These are phyloP conservation scores for Acrocephalus kingi DNA, from an alignment of 2,113 vertebrate species.

Conservation along the genomic window DNA sequence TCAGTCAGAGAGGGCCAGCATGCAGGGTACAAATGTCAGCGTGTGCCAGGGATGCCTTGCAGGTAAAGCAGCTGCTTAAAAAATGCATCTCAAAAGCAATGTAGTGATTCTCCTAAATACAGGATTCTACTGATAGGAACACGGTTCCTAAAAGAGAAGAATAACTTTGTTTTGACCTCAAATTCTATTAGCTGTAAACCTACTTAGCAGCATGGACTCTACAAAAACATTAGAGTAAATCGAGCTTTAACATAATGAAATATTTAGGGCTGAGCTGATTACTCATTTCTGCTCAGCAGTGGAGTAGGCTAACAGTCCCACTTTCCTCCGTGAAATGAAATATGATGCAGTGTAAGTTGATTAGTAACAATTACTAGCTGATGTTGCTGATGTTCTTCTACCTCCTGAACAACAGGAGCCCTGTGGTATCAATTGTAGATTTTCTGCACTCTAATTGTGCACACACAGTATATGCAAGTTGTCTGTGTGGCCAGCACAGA, in stretches of 20 bases:
- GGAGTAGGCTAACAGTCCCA: slow-evolving; percentile 10
- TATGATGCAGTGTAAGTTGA: slow-evolving; percentile 18
- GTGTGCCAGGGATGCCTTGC: not conserved
- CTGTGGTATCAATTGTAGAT: not conserved
- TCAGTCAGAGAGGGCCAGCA: not conserved
- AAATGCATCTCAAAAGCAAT: not conserved
- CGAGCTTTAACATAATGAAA: slow-evolving; percentile 10
- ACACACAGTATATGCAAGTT: not conserved
- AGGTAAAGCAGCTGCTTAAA: not conserved
- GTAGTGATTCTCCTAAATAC: not conserved
- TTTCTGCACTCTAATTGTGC: not conserved
- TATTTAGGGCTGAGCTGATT: slow-evolving; percentile 53
- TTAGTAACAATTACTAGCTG: slow-evolving; percentile 38
- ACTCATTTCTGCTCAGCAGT: not conserved
- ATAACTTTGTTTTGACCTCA: slow-evolving; percentile 40
- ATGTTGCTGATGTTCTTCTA: not conserved
- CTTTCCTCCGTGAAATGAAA: slow-evolving; percentile 40
- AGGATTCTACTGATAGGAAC: not conserved
- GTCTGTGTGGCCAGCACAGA: not conserved
- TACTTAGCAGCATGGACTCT: slow-evolving; percentile 5
- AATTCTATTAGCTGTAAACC: slow-evolving; percentile 26
- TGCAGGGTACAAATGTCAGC: not conserved
- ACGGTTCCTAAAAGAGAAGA: not conserved
- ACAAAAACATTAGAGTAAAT: slow-evolving; percentile 19
- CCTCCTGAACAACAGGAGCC: slow-evolving; percentile 14